Evolutionary conservation across 1,140 invertebrate genomes (phyloP), one percentile per base, ranked within the genome.

Genomic region (Atta colombica): DNA sequence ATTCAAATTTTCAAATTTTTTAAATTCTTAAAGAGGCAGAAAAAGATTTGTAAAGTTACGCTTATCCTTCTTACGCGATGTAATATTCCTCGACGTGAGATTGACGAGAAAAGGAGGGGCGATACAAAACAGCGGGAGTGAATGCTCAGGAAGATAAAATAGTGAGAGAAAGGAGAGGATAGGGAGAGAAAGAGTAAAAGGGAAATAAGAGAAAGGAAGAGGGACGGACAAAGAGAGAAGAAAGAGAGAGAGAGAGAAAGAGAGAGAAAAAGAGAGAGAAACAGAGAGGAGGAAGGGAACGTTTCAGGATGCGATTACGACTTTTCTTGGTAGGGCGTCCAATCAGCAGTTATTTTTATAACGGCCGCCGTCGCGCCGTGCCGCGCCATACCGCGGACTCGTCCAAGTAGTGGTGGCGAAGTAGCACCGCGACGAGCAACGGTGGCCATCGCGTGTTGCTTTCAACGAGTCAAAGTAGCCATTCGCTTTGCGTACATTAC

Each of bases 331-430:
- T 95, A 95, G 93, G 93, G 93, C 94, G 94, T 95, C 93, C 95
- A 94, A 95, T 95, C 95, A 95, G 94, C 93, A 94, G 95, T 95
- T 95, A 95, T 95, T 95, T 95, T 95, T 95, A 94, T 94, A 95
- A 95, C 95, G 92, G 92, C 93, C 91, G 90, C 90, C 90, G 91
- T 89, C 91, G 89, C 91, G 87, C 87, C 90, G 89, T 85, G 66
- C 80, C 74, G 80, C 87, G 60, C 4, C 66, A 71, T 39, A 53
- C 77, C 87, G 77, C 68, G 65, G 60, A 69, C 72, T 85, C 74
- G 85, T 74, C 72, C 81, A 71, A 49, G 86, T 90, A 68, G 82
- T 87, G 63, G 78, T 87, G 88, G 72, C 45, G 81, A 63, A 66
- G 66, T 63, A 82, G 65, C 80, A 84, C 81, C 78, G 78, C 80